Evolutionary conservation across 2,113 vertebrate species (phyloP).

Genomic region (Hoplias malabaricus): DNA sequence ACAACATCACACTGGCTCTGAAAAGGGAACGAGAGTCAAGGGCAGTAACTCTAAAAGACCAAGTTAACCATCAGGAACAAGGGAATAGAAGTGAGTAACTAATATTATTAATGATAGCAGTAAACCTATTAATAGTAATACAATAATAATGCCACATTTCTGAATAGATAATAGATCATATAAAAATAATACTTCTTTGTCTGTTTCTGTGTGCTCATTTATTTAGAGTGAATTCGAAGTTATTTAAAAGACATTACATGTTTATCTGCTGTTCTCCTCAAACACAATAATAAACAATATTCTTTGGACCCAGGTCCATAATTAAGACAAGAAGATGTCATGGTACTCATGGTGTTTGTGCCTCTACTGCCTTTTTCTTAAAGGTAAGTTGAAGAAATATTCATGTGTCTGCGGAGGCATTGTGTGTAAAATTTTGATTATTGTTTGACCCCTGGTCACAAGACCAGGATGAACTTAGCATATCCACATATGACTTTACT

Average conservation of each 20-base stretch:
- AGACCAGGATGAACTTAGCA: too few species aligned
- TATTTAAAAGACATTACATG: background rate
- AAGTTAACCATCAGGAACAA: background rate
- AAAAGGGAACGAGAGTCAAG: conserved; percentile 7
- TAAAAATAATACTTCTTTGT: background rate
- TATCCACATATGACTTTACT: too few species aligned
- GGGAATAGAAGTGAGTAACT: background rate
- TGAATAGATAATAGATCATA: background rate
- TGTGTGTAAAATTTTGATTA: too few species aligned
- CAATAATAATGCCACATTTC: too few species aligned
- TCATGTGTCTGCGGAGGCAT: too few species aligned
- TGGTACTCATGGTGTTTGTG: conserved; percentile 8
- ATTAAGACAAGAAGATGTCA: background rate
- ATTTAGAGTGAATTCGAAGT: too few species aligned
- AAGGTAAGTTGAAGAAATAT: conserved; percentile 16
- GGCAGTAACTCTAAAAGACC: background rate
- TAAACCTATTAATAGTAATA: too few species aligned
- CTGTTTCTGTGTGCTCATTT: background rate
- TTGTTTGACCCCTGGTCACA: too few species aligned
- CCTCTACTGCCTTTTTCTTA: background rate
- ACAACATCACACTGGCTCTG: background rate
- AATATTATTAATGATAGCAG: too few species aligned
- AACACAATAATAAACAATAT: background rate
- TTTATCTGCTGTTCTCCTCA: background rate
- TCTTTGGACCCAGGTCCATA: conserved; percentile 16